These are phyloP conservation scores for Esox masquinongy DNA, from an alignment of 2,797 vertebrate species.

Conservation along the genomic window DNA sequence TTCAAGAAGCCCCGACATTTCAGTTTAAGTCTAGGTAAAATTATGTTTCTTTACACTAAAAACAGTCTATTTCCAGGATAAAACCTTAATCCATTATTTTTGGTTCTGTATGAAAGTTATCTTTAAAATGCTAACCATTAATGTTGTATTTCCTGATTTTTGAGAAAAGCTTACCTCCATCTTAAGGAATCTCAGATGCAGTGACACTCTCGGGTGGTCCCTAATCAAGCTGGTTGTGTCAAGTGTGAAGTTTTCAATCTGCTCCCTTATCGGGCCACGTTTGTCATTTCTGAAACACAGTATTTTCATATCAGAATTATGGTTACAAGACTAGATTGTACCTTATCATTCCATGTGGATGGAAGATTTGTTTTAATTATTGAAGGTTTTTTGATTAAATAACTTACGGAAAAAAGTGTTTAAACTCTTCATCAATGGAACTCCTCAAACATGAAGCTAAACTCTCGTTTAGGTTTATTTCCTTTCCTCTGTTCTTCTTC, in stretches of 20 bases:
- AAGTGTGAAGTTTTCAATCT: conserved; percentile 35
- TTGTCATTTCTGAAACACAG: conserved; percentile 49
- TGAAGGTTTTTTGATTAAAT: neutral
- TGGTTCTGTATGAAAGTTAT: neutral
- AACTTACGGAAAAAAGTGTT: conserved; percentile 53
- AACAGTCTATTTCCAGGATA: neutral
- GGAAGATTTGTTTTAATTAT: neutral
- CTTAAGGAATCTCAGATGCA: conserved; percentile 47
- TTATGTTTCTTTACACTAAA: neutral
- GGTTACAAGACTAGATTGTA: neutral
- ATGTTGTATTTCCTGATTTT: neutral
- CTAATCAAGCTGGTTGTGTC: neutral
- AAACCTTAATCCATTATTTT: neutral
- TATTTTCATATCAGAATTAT: neutral
- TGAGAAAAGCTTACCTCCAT: conserved; percentile 39
- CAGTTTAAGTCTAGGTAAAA: neutral
- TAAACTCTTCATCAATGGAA: conserved; percentile 53
- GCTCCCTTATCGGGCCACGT: conserved; percentile 22
- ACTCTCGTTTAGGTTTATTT: conserved; percentile 38
- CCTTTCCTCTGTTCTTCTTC: neutral
- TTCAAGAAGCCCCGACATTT: neutral
- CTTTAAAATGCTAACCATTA: neutral
- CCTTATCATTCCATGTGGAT: too few species aligned
- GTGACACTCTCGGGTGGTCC: conserved; percentile 9
- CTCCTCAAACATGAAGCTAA: conserved; percentile 35